Evolutionary conservation across 2,888 invertebrate genomes (phyloP).

Genomic region (Chironomus tentans): DNA sequence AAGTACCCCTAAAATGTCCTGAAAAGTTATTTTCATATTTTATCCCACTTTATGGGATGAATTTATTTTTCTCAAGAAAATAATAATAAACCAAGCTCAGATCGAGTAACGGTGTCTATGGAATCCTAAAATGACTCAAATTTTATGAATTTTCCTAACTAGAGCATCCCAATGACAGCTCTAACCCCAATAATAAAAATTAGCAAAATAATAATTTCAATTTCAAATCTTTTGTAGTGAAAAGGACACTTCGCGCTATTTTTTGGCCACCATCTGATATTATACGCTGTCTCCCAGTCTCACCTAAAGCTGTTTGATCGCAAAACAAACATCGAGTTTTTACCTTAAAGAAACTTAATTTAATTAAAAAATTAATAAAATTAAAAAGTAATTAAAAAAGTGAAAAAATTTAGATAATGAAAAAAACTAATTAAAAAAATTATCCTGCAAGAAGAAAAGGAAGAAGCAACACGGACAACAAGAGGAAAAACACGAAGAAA

Average conservation of each 20-base stretch:
- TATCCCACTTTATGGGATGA: too few species aligned
- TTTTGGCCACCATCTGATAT: conserved; percentile 43
- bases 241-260: conserved; percentile 41
- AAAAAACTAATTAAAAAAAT: conserved; percentile 27
- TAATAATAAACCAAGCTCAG: too few species aligned
- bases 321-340: conserved; percentile 27
- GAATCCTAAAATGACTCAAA: too few species aligned
- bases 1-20: too few species aligned
- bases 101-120: too few species aligned
- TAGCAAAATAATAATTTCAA: too few species aligned
- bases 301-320: conserved; percentile 39
- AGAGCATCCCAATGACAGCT: too few species aligned
- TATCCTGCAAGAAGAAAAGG: not conserved
- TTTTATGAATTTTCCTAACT: too few species aligned
- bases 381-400: conserved; percentile 23
- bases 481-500: not conserved
- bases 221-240: conserved; percentile 34
- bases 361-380: conserved; percentile 24
- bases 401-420: conserved; percentile 27
- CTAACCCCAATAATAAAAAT: not conserved
- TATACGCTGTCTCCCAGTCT: conserved; percentile 43
- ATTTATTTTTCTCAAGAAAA: too few species aligned
- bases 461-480: not conserved
- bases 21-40: too few species aligned
- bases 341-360: conserved; percentile 19